A percentile compares a stretch with the other conserved stretches of the same genome.
Conservation (phyloP, 2,113 vertebrate species). For the Salvator merianae region DNA sequence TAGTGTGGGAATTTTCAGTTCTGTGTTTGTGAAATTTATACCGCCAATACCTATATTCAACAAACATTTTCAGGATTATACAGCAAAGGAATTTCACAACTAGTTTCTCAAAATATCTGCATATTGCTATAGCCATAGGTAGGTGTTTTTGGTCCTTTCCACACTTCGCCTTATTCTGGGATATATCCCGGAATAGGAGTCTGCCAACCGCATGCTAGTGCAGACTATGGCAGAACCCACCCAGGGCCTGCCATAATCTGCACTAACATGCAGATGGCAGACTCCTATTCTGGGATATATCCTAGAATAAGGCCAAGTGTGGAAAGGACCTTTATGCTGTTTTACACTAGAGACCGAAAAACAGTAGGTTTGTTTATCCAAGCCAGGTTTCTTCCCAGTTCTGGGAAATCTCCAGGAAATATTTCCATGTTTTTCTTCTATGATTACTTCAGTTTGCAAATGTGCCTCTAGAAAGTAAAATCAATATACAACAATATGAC, state of each 20-base stretch:
- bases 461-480: background rate
- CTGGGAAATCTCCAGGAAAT: background rate
- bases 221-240: too few species aligned
- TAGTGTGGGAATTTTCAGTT: background rate
- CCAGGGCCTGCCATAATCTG: too few species aligned
- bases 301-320: too few species aligned
- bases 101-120: background rate
- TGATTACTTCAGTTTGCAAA: background rate
- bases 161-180: too few species aligned
- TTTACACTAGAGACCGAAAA: background rate
- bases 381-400: too few species aligned
- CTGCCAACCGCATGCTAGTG: too few species aligned
- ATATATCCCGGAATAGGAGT: too few species aligned
- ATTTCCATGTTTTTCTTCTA: background rate
- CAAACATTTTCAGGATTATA: background rate
- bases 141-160: background rate
- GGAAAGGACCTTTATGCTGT: too few species aligned
- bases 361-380: background rate
- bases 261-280: too few species aligned
- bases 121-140: background rate
- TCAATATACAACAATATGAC: background rate
- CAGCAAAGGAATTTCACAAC: background rate
- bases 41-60: background rate
- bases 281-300: too few species aligned
- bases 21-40: background rate